Evolutionary conservation across 37 sponge, comb jelly and placozoan genomes (phyloP).

Genomic region (Haliclona indistincta): DNA sequence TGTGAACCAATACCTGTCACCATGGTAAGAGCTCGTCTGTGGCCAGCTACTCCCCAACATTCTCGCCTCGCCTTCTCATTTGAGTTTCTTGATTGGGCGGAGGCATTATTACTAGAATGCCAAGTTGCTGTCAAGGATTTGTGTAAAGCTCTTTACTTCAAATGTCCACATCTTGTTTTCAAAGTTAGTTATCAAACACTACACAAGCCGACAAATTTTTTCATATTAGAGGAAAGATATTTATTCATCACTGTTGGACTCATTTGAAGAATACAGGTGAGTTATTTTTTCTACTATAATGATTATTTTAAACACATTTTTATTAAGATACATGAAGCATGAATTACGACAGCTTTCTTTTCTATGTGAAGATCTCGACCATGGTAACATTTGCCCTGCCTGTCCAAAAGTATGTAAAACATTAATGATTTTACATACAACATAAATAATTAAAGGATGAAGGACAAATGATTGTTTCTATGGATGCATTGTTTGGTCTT

Average conservation of each 20-base stretch:
- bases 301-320: not conserved
- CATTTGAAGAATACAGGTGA: slow-evolving; percentile 35
- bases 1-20: no score
- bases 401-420: slow-evolving; percentile 13
- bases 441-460: not conserved
- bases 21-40: no score
- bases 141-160: slow-evolving; percentile 9
- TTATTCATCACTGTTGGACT: slow-evolving; percentile 7
- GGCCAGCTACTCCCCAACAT: slow-evolving; percentile 25
- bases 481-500: slow-evolving; percentile 38
- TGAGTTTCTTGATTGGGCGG: slow-evolving; percentile 22
- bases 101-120: slow-evolving; percentile 17
- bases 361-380: not conserved
- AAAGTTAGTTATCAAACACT: not conserved
- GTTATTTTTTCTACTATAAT: not conserved
- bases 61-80: slow-evolving; percentile 16
- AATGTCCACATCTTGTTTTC: not conserved
- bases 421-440: not conserved
- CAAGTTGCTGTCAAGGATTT: slow-evolving; percentile 25
- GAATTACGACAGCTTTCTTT: slow-evolving; percentile 10
- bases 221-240: not conserved
- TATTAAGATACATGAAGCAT: slow-evolving; percentile 15
- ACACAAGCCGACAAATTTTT: no score
- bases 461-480: slow-evolving; percentile 14
- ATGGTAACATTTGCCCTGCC: slow-evolving; percentile 36